These are phyloP conservation scores for Luehdorfia chinensis DNA, from an alignment of 1,140 invertebrate genomes.

Conservation along the genomic window DNA sequence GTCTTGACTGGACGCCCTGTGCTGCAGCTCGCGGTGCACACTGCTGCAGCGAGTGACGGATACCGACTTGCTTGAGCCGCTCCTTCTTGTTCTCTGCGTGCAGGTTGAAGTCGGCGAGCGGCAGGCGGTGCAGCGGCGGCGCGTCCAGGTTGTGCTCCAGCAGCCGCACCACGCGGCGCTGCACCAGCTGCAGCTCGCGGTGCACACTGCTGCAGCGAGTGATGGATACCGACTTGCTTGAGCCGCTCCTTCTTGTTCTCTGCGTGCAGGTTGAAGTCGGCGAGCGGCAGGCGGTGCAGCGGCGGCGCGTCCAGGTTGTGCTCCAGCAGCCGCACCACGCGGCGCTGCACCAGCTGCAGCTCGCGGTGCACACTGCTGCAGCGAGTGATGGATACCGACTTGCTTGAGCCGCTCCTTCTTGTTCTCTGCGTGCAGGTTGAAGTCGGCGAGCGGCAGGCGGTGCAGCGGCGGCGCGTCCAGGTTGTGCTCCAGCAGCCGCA, in stretches of 20 bases:
- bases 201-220: too few species aligned
- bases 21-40: too few species aligned
- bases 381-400: too few species aligned
- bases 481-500: slow-evolving; percentile 76
- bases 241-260: slow-evolving; percentile 68
- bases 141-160: slow-evolving; percentile 77
- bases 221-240: too few species aligned
- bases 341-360: slow-evolving; percentile 47
- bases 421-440: slow-evolving; percentile 76
- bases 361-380: too few species aligned
- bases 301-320: slow-evolving; percentile 73
- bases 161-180: slow-evolving; percentile 57
- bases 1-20: too few species aligned
- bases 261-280: slow-evolving; percentile 78
- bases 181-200: too few species aligned
- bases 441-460: slow-evolving; percentile 76
- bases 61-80: slow-evolving; percentile 65
- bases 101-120: slow-evolving; percentile 78
- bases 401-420: slow-evolving; percentile 69
- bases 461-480: slow-evolving; percentile 67
- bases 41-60: too few species aligned
- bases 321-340: slow-evolving; percentile 71
- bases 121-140: slow-evolving; percentile 69
- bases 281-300: slow-evolving; percentile 74
- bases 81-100: slow-evolving; percentile 70